Percentiles rank a stretch among this genome's conserved stretches.
phyloP scores from a whole-genome alignment of 2,888 invertebrate genomes.

The Stomorhina lunata region DNA sequence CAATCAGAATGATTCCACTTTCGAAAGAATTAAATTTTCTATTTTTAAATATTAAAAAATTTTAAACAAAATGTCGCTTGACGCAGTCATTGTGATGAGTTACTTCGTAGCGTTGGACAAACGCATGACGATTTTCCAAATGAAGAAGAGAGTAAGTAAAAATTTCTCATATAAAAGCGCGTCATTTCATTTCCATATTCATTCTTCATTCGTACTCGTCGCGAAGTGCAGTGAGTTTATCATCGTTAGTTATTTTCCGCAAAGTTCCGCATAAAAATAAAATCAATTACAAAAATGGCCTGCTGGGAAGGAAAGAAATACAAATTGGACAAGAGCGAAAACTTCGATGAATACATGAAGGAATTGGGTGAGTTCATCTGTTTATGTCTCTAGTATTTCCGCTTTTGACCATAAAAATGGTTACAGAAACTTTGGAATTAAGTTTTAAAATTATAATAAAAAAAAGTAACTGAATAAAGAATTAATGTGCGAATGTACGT shows the following conservation, averaged over 20 bases:
- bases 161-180: conserved; percentile 48
- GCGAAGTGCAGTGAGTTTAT: conserved; percentile 23
- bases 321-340: conserved; percentile 88
- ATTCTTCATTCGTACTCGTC: conserved; percentile 33
- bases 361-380: conserved; percentile 86
- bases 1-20: too few species aligned
- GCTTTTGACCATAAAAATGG: background rate
- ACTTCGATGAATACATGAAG: conserved; percentile 95
- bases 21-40: too few species aligned
- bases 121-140: background rate
- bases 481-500: background rate
- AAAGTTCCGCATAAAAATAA: conserved; percentile 1
- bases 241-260: background rate
- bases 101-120: background rate
- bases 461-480: background rate
- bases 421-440: background rate
- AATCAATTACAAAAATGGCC: conserved; percentile 72
- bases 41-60: too few species aligned
- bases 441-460: background rate
- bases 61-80: background rate
- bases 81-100: background rate
- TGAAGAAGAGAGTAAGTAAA: conserved; percentile 8
- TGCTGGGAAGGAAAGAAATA: conserved; percentile 86
- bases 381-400: background rate
- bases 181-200: conserved; percentile 1